Evolutionary conservation across 2,797 vertebrate genomes (phyloP), one percentile per base, ranked within the genome.

Genomic region (Sciaenops ocellatus): DNA sequence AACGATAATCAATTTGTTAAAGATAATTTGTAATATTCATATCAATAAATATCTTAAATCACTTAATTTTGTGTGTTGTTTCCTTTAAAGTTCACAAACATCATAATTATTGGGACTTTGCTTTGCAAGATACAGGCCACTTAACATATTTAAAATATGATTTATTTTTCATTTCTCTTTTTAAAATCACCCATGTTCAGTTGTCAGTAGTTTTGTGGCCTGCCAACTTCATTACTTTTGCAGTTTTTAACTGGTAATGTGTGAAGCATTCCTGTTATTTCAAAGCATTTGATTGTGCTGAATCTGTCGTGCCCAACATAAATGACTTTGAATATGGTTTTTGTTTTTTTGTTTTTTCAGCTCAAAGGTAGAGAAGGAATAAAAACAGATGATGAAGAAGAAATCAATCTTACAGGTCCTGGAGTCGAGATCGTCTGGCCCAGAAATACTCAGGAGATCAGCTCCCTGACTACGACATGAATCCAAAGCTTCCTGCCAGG

Each of bases 401-500:
- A 2, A 16, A 41, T 46, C 6, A 55, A 47, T 61, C 92, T 91
- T 84, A 94, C 94, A 13, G 34, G 85, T 81, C 51, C 60, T 22
- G 77, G 91, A 96, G 83, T 80, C 87, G 67, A 97, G 91, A 38
- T 97, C 96, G 8, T 90, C 73, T 3, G 80, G 79, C 64, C 66
- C 90, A 6, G 92, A 89, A 78, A 99, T 86, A 80, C 97, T 98
- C 80, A 99, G 91, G 85, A 99, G 94, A 86, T 98, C 96, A 20
- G 96, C 97, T 50, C 95, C 97, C 91, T 99, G 98, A 89, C 95
- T 97, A 9, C 95, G 96, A 92, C 98, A 99, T 0, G 98, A 97
- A 87, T 97, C 83, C 75, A 97, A 93, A 42, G 98, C 98, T 87
- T 97, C 95, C 3, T 97, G 96, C 98, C 98, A 99, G 77, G 96